A percentile compares a stretch with the other conserved stretches of the same genome.
Evolutionary conservation across 2,797 vertebrate genomes (phyloP).

Genomic region (Sebastes hubbsi): DNA sequence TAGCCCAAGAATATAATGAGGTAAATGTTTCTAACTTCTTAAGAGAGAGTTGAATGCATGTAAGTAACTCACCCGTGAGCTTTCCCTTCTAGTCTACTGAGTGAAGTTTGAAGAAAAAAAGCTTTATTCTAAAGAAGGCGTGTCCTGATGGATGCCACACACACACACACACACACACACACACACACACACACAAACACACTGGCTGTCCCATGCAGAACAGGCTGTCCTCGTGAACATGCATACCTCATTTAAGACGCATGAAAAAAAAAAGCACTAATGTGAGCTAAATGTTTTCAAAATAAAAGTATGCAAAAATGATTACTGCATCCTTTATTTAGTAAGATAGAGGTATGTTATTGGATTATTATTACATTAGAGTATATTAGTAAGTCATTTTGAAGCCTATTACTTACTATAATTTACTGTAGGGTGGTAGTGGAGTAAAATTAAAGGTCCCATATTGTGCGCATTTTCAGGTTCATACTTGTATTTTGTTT

Average conservation of each 20-base stretch:
- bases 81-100: neutral
- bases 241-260: too few species aligned
- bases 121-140: conserved; percentile 20
- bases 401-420: neutral
- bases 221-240: neutral
- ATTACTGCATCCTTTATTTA: neutral
- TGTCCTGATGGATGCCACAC: conserved; percentile 9
- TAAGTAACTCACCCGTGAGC: conserved; percentile 41
- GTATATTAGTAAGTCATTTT: neutral
- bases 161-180: neutral
- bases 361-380: neutral
- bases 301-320: too few species aligned
- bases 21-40: neutral
- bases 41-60: neutral
- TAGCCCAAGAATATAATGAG: neutral
- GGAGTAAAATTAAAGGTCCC: neutral
- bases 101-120: conserved; percentile 8
- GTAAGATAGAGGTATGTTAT: neutral
- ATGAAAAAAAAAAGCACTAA: too few species aligned
- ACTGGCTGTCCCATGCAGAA: neutral
- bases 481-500: too few species aligned
- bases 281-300: too few species aligned
- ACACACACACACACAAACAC: neutral
- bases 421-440: neutral
- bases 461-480: too few species aligned